Percentiles rank a stretch among this genome's conserved stretches.
Conservation (phyloP, 23 tunicate genomes). For the Trididemnum clinides region DNA sequence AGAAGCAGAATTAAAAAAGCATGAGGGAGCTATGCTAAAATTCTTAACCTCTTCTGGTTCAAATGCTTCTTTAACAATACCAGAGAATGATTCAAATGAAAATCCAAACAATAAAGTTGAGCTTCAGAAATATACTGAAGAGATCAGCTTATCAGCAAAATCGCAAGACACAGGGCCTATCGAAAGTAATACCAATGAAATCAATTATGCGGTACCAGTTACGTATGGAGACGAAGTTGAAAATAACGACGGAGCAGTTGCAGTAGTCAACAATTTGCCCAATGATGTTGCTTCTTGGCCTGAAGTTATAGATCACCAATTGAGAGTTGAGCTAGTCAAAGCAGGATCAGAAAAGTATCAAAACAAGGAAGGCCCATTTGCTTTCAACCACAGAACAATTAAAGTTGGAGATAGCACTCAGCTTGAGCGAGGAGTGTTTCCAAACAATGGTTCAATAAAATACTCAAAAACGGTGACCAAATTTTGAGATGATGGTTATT, state of each 20-base stretch:
- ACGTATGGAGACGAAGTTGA: slow-evolving; percentile 36
- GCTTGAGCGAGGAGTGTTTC: slow-evolving; percentile 47
- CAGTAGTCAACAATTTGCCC: slow-evolving; percentile 51
- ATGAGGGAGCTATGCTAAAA: no score
- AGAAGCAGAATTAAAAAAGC: no score
- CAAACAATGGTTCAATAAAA: slow-evolving; percentile 49
- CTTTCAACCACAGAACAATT: slow-evolving; percentile 41
- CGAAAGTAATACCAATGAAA: slow-evolving; percentile 29
- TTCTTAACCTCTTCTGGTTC: no score
- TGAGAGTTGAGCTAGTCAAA: slow-evolving; percentile 54
- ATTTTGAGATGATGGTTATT: slow-evolving; percentile 55
- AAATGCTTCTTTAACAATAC: no score
- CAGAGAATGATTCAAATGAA: no score
- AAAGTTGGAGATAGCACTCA: slow-evolving; percentile 47
- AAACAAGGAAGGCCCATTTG: slow-evolving; percentile 51
- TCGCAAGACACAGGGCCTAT: slow-evolving; percentile 16
- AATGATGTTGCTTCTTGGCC: slow-evolving; percentile 52
- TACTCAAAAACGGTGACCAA: slow-evolving; percentile 54
- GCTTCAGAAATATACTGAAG: no score
- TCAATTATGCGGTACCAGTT: slow-evolving; percentile 26
- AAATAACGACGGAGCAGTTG: slow-evolving; percentile 52
- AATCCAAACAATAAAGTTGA: no score
- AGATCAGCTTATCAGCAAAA: slow-evolving; percentile 35
- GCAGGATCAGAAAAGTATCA: slow-evolving; percentile 53
- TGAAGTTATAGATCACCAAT: slow-evolving; percentile 44